Evolutionary conservation across 1,140 invertebrate genomes (phyloP).

Genomic region (Drosophila trapezifrons): DNA sequence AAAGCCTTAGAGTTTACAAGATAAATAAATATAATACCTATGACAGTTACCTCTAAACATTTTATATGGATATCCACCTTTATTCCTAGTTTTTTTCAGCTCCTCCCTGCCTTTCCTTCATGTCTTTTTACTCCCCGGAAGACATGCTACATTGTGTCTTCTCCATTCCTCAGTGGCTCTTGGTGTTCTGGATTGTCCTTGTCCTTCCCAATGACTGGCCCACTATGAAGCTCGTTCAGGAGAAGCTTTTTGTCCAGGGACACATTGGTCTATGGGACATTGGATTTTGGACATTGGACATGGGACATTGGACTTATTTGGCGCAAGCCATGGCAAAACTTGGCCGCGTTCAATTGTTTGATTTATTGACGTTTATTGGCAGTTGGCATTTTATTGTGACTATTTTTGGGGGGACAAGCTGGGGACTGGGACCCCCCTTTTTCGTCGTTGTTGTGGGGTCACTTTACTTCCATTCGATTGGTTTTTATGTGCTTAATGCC

Average conservation of each 20-base stretch:
- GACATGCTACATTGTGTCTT: background rate
- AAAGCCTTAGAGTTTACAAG: too few relatives aligned
- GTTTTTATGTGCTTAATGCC: slow-evolving; percentile 60
- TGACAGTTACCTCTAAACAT: too few relatives aligned
- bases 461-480: slow-evolving; percentile 60
- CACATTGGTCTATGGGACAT: too few relatives aligned
- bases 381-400: slow-evolving; percentile 81
- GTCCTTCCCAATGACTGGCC: background rate
- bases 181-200: background rate
- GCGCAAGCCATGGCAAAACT: slow-evolving; percentile 59
- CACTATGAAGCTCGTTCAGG: too few relatives aligned
- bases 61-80: too few relatives aligned
- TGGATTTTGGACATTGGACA: background rate
- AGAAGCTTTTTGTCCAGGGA: slow-evolving; percentile 7
- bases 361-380: slow-evolving; percentile 79
- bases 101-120: too few relatives aligned
- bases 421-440: slow-evolving; percentile 18
- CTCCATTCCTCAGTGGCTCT: background rate
- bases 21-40: too few relatives aligned
- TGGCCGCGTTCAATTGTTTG: slow-evolving; percentile 75
- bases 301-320: slow-evolving; percentile 64
- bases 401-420: slow-evolving; percentile 29
- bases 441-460: slow-evolving; percentile 35
- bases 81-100: too few relatives aligned
- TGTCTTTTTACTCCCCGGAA: too few relatives aligned